These are phyloP conservation scores for Griposia aprilina DNA, from an alignment of 2,888 invertebrate species.

Conservation along the genomic window DNA sequence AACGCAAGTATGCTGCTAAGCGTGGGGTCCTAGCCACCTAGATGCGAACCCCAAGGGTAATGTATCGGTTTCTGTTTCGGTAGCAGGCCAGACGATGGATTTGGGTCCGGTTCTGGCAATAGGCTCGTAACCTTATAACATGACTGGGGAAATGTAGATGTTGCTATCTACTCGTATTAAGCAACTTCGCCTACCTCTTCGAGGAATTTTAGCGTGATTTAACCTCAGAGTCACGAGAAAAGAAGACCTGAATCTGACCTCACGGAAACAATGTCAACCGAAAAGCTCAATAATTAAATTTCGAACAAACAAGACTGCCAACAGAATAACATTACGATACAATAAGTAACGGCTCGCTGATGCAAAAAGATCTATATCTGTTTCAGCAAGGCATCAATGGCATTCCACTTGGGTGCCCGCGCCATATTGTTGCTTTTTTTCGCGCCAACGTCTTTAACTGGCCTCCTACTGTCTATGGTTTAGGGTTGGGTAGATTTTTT, in stretches of 20 bases:
- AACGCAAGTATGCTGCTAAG: too few relatives aligned
- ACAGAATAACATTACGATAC: constrained; percentile 67
- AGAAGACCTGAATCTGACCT: background rate
- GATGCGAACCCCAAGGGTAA: too few relatives aligned
- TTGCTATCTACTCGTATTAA: too few relatives aligned
- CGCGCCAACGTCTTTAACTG: constrained; percentile 77
- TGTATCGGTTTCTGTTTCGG: too few relatives aligned
- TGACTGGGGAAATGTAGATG: too few relatives aligned
- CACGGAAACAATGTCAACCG: constrained; percentile 22
- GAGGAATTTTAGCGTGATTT: too few relatives aligned
- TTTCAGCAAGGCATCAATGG: constrained; percentile 81
- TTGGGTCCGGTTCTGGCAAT: too few relatives aligned
- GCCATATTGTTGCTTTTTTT: constrained; percentile 80
- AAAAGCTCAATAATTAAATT: constrained; percentile 38
- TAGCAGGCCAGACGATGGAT: too few relatives aligned
- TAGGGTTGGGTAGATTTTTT: constrained; percentile 54
- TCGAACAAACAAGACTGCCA: constrained; percentile 40
- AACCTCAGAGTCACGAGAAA: background rate
- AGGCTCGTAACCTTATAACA: too few relatives aligned
- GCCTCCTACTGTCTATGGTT: constrained; percentile 67
- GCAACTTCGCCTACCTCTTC: too few relatives aligned
- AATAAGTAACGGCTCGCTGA: constrained; percentile 72
- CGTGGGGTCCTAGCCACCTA: too few relatives aligned
- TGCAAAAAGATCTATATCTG: constrained; percentile 78
- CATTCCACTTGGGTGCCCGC: constrained; percentile 81